Base-by-base conservation (phyloP, 2,113 vertebrate species). In the Sprattus sprattus region DNA sequence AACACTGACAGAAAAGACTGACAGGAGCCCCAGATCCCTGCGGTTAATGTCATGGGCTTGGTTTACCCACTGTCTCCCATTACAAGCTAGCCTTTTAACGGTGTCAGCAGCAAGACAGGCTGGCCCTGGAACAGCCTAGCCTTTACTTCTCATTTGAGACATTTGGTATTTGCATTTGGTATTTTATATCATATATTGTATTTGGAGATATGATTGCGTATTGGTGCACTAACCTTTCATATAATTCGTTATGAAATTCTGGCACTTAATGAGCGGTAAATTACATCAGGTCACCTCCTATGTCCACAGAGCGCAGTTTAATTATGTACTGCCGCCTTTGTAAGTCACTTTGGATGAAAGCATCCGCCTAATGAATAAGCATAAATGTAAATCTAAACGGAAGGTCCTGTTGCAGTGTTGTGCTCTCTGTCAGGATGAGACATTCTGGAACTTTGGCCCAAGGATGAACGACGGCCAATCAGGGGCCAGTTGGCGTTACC, bases 381-480 rank as follows among this genome's bases (percentile, higher is more conserved):
- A 64, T 64, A 28, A 71, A 32, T 32, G 64, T 71, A 28, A 71
- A 71, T 28, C 64, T 71, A 71, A 71, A 28, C 9, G 25, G 2
- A 32, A 32, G 64, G 25, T 46, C n/a, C 45, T 82, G 22, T 50
- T 71, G 25, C 64, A 71, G n/a, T 28, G 20, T 28, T 6, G 8
- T 22, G 28, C 20, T 82, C 81, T 6, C 22, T 82, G 81, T 8
- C 22, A 20, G 50, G 46, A 82, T 13, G 49, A n/a, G 50, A 82
- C 81, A 82, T 50, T 49, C 81, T 28, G 46, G 45, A 46, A 82
- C 81, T 25, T 47, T 50, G 3, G 64, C 25, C 25, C 64, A 28
- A 71, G 64, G 64, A 71, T 78, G 28, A 46, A 82, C 15, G 60
- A 13, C 54, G 82, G 54, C 52, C 81, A 82, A 67, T 82, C 57